phyloP scores from a whole-genome alignment of 2,888 invertebrate species.

The Cosmia trapezina region DNA sequence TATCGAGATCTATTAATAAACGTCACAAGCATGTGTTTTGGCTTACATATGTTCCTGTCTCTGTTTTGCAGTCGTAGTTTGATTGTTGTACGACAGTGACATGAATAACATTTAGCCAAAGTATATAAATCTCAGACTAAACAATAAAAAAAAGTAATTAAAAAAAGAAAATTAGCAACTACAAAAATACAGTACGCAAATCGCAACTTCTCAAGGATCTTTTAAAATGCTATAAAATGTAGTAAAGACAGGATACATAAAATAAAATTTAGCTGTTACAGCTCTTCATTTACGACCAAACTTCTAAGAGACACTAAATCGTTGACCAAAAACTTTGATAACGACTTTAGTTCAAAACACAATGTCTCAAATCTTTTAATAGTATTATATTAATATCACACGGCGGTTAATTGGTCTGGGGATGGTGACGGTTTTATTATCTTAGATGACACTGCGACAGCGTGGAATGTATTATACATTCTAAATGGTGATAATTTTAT shows the following conservation, averaged over 20 bases:
- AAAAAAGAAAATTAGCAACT: background rate
- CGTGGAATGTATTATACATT: slow-evolving; percentile 29
- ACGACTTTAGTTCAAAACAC: slow-evolving; percentile 38
- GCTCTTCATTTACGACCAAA: slow-evolving; percentile 34
- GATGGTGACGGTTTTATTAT: slow-evolving; percentile 31
- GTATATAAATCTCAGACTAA: too few species aligned
- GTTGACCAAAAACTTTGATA: slow-evolving; percentile 36
- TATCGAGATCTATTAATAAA: background rate
- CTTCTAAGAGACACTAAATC: slow-evolving; percentile 29
- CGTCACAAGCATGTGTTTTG: background rate
- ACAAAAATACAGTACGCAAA: background rate
- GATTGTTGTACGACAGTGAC: background rate
- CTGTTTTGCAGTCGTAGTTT: background rate
- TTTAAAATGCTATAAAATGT: slow-evolving; percentile 21
- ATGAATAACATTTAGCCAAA: background rate
- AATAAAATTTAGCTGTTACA: slow-evolving; percentile 32
- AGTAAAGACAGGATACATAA: slow-evolving; percentile 21
- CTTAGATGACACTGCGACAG: slow-evolving; percentile 5
- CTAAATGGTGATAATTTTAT: slow-evolving; percentile 15
- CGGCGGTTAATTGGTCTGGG: slow-evolving; percentile 27
- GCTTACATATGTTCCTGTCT: background rate
- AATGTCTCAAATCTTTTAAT: slow-evolving; percentile 36
- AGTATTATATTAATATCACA: slow-evolving; percentile 26
- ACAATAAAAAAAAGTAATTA: background rate
- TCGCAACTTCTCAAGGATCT: background rate